phyloP scores from a whole-genome alignment of 2,797 vertebrate species.

The Semotilus atromaculatus region DNA sequence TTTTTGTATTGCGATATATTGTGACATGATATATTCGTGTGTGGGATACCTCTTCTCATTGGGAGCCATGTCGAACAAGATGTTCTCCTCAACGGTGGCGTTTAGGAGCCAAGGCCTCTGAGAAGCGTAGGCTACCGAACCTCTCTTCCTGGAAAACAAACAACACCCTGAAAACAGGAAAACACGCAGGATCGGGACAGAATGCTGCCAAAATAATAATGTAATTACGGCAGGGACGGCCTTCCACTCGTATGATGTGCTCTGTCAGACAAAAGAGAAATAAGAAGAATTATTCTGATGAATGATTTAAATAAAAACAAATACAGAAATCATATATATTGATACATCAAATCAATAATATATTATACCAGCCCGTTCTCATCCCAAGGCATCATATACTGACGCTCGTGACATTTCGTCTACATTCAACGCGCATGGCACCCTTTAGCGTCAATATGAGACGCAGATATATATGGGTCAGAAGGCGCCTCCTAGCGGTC shows the following conservation, averaged over 20 bases:
- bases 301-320: not conserved
- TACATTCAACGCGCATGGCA: no score
- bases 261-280: slow-evolving; percentile 2
- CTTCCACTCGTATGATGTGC: not conserved
- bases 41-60: slow-evolving; percentile 88
- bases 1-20: no score
- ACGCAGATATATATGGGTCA: no score
- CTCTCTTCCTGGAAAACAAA: slow-evolving; percentile 82
- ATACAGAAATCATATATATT: not conserved
- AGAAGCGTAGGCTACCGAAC: slow-evolving; percentile 92
- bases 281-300: not conserved
- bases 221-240: not conserved
- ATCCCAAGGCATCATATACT: no score
- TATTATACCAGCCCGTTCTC: no score
- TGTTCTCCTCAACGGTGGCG: slow-evolving; percentile 92
- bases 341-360: not conserved
- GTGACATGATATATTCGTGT: no score
- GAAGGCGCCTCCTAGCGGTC: no score
- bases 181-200: not conserved
- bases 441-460: no score
- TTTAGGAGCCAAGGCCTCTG: slow-evolving; percentile 99
- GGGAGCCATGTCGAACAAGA: slow-evolving; percentile 94
- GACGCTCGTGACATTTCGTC: no score
- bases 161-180: not conserved
- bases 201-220: no score